phyloP scores from a whole-genome alignment of 2,113 vertebrate species.

The Colaptes auratus region DNA sequence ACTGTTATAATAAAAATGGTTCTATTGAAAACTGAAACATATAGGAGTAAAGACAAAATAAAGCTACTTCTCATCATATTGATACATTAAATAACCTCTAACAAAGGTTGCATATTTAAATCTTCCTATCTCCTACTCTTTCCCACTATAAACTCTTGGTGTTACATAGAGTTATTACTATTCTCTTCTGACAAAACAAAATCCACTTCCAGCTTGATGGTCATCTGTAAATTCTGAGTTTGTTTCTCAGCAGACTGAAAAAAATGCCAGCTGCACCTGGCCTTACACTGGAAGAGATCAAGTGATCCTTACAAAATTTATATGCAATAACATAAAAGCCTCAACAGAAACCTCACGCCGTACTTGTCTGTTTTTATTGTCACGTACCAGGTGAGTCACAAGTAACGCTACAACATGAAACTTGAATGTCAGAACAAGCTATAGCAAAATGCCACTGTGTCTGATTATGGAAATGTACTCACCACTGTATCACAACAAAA shows the following conservation, averaged over 20 bases:
- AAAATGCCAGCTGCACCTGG: not conserved
- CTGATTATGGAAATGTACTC: not conserved
- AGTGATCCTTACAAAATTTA: not conserved
- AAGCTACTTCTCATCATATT: not conserved
- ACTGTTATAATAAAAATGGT: not conserved
- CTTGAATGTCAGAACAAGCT: not conserved
- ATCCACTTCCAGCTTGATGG: not conserved
- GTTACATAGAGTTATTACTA: not conserved
- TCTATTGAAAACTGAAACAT: not conserved
- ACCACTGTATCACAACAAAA: not conserved
- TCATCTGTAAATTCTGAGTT: not conserved
- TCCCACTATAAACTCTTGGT: not conserved
- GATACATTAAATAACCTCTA: not conserved
- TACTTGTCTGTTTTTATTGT: not conserved
- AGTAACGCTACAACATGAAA: not conserved
- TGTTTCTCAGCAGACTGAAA: not conserved
- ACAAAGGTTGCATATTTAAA: not conserved
- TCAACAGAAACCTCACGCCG: not conserved
- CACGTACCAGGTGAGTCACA: not conserved
- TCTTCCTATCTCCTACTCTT: not conserved
- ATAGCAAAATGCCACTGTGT: too few relatives aligned
- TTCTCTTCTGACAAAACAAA: not conserved
- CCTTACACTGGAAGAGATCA: not conserved
- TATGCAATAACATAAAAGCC: not conserved
- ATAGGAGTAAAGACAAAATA: not conserved